Evolutionary conservation across 1,140 invertebrate genomes (phyloP).

Genomic region (Hyles vespertilio): DNA sequence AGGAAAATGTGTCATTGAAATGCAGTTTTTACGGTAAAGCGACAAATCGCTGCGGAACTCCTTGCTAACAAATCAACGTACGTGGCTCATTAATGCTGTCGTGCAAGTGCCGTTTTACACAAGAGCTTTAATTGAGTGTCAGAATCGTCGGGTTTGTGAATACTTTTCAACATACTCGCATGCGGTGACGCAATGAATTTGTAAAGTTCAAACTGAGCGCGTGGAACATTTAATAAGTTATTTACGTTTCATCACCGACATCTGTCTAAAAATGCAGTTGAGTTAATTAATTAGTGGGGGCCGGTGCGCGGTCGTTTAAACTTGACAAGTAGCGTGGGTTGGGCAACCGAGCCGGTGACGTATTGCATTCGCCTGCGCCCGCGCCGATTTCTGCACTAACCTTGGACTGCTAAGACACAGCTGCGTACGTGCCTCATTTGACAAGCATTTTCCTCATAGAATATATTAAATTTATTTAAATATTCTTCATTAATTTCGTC

Average conservation of each 20-base stretch:
- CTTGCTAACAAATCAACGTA: no score
- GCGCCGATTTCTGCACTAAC: constrained; percentile 30
- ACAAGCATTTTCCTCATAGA: background rate
- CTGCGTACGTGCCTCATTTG: constrained; percentile 5
- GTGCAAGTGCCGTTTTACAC: no score
- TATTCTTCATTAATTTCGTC: no score
- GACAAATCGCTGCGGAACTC: constrained; percentile 5
- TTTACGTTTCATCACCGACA: constrained; percentile 22
- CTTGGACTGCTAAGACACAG: constrained; percentile 21
- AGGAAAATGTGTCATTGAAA: constrained; percentile 32
- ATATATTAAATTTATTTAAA: no score
- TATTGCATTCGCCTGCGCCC: constrained; percentile 27
- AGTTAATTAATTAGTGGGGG: constrained; percentile 28
- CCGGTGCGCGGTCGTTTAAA: constrained; percentile 21
- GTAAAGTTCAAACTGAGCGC: constrained; percentile 19
- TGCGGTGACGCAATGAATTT: constrained; percentile 3
- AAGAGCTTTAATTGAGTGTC: constrained; percentile 3
- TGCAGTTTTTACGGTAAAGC: constrained; percentile 19
- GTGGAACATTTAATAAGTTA: constrained; percentile 3
- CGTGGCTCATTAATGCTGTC: no score
- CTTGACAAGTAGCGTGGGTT: constrained; percentile 32
- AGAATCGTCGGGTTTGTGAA: constrained; percentile 5
- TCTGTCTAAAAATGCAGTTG: constrained; percentile 21
- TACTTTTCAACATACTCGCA: background rate
- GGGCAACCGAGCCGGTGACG: constrained; percentile 25